These are phyloP conservation scores for Odontamblyopus rebecca DNA, from an alignment of 2,797 vertebrate species.

Conservation along the genomic window DNA sequence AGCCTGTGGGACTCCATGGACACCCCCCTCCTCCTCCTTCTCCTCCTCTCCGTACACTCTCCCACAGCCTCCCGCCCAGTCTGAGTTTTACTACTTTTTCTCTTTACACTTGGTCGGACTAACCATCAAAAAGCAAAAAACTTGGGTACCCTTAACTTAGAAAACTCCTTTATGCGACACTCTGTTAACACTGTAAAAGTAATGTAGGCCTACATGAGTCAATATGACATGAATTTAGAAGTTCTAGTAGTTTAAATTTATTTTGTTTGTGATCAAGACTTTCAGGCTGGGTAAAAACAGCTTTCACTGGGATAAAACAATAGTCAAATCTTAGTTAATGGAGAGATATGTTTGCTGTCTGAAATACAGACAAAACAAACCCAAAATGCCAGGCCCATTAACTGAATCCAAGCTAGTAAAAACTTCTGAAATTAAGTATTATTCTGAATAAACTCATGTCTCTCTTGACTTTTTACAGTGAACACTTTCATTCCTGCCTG, in stretches of 20 bases:
- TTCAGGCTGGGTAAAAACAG: too few relatives aligned
- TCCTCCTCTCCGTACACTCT: slow-evolving; percentile 18
- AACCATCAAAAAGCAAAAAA: slow-evolving; percentile 71
- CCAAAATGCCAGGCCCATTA: background rate
- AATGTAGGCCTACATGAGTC: background rate
- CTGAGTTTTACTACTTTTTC: slow-evolving; percentile 55
- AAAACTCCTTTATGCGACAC: slow-evolving; percentile 70
- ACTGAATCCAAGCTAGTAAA: background rate
- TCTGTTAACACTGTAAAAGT: slow-evolving; percentile 64
- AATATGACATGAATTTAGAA: background rate
- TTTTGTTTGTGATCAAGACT: too few relatives aligned
- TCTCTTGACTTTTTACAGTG: background rate
- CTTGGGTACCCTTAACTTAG: slow-evolving; percentile 70
- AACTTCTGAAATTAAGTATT: background rate
- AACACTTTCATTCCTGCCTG: slow-evolving; percentile 78
- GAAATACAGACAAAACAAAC: background rate
- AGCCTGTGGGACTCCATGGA: slow-evolving; percentile 67
- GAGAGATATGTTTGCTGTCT: background rate
- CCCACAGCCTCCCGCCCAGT: slow-evolving; percentile 20
- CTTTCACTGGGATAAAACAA: too few relatives aligned
- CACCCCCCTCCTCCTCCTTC: slow-evolving; percentile 8
- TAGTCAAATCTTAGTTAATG: too few relatives aligned
- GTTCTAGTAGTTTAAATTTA: background rate
- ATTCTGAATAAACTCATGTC: background rate
- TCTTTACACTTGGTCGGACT: slow-evolving; percentile 63